Evolutionary conservation across 2,113 vertebrate species (phyloP).

Genomic region (Cottus gobio): DNA sequence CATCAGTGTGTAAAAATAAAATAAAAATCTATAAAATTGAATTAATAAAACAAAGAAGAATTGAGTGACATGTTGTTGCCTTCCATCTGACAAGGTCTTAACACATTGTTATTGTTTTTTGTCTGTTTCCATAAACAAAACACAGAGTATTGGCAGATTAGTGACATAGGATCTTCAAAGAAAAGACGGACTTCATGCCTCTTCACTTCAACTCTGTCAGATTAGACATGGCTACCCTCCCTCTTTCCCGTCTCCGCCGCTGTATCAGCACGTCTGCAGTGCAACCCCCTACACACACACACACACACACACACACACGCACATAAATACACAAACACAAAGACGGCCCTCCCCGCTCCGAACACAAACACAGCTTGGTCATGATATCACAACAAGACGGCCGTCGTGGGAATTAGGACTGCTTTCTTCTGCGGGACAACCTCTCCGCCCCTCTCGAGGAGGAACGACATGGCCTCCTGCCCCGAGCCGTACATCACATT

Average conservation of each 20-base stretch:
- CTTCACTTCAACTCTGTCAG: constrained; percentile 33
- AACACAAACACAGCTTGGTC: constrained; percentile 72
- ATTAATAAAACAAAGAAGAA: neutral
- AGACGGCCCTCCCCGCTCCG: constrained; percentile 47
- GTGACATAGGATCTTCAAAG: constrained; percentile 46
- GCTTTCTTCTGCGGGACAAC: constrained; percentile 48
- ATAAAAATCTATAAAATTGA: neutral
- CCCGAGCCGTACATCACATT: constrained; percentile 72
- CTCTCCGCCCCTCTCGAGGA: constrained; percentile 39
- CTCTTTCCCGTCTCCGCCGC: constrained; percentile 33
- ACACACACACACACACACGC: constrained; percentile 37
- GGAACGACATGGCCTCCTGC: constrained; percentile 68
- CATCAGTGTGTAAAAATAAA: neutral
- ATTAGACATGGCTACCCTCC: constrained; percentile 51
- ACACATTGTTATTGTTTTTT: neutral
- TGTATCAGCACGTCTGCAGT: constrained; percentile 45
- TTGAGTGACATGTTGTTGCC: neutral
- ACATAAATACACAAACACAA: constrained; percentile 55
- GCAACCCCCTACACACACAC: constrained; percentile 22
- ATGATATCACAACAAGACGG: constrained; percentile 67
- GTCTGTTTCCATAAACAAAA: neutral
- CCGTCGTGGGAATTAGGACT: constrained; percentile 60
- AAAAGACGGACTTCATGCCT: constrained; percentile 24
- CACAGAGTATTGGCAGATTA: constrained; percentile 11
- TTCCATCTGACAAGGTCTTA: too few relatives aligned